Conservation (phyloP, 2,888 invertebrate species). For the Drosophila parthenogenetica region DNA sequence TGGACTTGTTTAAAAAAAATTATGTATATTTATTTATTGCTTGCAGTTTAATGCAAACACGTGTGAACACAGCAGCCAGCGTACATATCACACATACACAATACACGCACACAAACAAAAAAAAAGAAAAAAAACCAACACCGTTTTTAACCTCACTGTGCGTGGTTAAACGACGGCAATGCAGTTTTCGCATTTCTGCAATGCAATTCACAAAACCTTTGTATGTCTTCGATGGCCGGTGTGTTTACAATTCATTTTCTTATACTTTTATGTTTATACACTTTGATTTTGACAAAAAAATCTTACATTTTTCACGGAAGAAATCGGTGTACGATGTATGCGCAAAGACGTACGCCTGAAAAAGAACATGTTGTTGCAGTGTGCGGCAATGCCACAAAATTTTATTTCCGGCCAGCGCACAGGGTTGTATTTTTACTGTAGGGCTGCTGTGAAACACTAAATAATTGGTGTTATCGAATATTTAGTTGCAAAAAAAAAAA, state of each 20-base stretch:
- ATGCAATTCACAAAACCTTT: slow-evolving; percentile 45
- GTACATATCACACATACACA: slow-evolving; percentile 47
- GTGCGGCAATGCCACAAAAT: slow-evolving; percentile 61
- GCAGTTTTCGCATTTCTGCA: slow-evolving; percentile 12
- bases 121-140: slow-evolving; percentile 21
- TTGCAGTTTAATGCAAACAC: slow-evolving; percentile 51
- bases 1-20: slow-evolving; percentile 38
- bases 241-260: slow-evolving; percentile 25
- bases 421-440: slow-evolving; percentile 54
- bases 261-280: slow-evolving; percentile 36
- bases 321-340: slow-evolving; percentile 83
- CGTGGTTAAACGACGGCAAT: slow-evolving; percentile 23
- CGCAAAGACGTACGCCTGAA: slow-evolving; percentile 84
- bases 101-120: slow-evolving; percentile 49
- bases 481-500: background rate
- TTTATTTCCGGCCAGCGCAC: slow-evolving; percentile 52
- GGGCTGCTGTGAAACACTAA: slow-evolving; percentile 40
- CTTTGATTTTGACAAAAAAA: slow-evolving; percentile 57
- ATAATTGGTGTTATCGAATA: slow-evolving; percentile 28
- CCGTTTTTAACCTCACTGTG: slow-evolving; percentile 72
- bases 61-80: slow-evolving; percentile 47
- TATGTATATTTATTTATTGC: slow-evolving; percentile 1
- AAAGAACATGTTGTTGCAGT: slow-evolving; percentile 84
- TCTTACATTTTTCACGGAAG: slow-evolving; percentile 83
- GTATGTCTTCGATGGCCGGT: slow-evolving; percentile 15